phyloP scores from a whole-genome alignment of 2,113 vertebrate genomes.

The Cricetomys ansorgei region DNA sequence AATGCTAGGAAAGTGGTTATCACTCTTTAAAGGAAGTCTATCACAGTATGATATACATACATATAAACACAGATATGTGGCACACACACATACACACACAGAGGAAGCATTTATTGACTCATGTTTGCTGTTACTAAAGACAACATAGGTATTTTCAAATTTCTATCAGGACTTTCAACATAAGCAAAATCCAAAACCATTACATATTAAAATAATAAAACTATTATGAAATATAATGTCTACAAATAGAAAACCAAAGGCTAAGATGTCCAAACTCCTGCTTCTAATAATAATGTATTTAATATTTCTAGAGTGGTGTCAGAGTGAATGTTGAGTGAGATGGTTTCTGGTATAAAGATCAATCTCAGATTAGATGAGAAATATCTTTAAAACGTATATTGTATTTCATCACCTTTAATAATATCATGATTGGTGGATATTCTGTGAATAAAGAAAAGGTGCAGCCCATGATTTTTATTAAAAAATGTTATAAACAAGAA shows the following conservation, averaged over 20 bases:
- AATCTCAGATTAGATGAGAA: conserved; percentile 53
- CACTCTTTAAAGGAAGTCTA: neutral
- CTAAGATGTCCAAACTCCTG: neutral
- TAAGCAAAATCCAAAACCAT: neutral
- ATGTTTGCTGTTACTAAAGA: neutral
- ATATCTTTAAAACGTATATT: neutral
- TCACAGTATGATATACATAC: neutral
- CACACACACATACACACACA: neutral
- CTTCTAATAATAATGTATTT: neutral
- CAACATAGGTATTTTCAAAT: neutral
- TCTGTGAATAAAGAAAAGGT: conserved; percentile 67
- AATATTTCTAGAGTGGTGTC: neutral
- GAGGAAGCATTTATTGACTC: neutral
- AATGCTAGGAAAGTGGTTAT: neutral
- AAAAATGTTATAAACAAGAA: conserved; percentile 19
- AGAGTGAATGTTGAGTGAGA: neutral
- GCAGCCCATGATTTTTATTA: conserved; percentile 44
- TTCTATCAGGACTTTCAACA: neutral
- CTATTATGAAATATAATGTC: neutral
- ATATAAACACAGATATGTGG: neutral
- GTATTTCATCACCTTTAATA: conserved; percentile 58
- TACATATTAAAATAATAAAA: conserved; percentile 33
- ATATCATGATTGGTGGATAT: conserved; percentile 45
- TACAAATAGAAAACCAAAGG: conserved; percentile 8
- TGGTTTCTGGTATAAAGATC: neutral